Percentiles rank a stretch among this genome's conserved stretches.
Evolutionary conservation across 2,797 vertebrate species (phyloP).

Genomic region (Channallabes apus): DNA sequence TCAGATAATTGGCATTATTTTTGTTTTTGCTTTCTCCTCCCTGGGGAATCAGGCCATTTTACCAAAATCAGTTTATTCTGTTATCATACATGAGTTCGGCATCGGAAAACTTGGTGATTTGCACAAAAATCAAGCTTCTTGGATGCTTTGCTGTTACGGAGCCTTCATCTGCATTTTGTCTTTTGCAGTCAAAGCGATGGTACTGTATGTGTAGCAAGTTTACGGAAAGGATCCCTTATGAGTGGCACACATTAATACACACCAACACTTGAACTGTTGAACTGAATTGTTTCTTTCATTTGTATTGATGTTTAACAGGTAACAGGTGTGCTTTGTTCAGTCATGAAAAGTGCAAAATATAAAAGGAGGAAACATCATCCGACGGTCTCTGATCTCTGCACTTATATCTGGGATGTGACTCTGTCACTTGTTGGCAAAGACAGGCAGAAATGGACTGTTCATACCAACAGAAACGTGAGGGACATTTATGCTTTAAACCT

Average conservation of each 20-base stretch:
- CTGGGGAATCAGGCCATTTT: constrained; percentile 59
- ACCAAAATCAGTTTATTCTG: constrained; percentile 51
- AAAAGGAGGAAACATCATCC: constrained; percentile 58
- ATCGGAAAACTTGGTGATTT: constrained; percentile 14
- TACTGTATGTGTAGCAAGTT: constrained; percentile 57
- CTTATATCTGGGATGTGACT: constrained; percentile 53
- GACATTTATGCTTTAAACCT: background rate
- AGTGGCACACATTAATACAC: background rate
- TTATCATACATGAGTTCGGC: constrained; percentile 47
- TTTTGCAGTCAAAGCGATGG: constrained; percentile 66
- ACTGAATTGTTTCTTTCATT: background rate
- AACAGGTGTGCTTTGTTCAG: constrained; percentile 53
- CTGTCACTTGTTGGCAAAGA: constrained; percentile 56
- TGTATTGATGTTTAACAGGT: constrained; percentile 59
- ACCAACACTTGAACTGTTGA: background rate
- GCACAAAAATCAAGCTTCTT: background rate
- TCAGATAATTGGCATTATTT: constrained; percentile 69
- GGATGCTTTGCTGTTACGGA: constrained; percentile 44
- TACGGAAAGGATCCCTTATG: background rate
- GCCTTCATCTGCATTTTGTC: constrained; percentile 51
- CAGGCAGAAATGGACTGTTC: constrained; percentile 15
- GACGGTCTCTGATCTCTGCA: constrained; percentile 62
- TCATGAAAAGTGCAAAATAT: constrained; percentile 61
- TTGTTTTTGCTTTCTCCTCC: constrained; percentile 62
- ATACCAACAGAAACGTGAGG: constrained; percentile 66